Conservation (phyloP, 2,888 invertebrate genomes). For the Tachystola acroxantha region DNA sequence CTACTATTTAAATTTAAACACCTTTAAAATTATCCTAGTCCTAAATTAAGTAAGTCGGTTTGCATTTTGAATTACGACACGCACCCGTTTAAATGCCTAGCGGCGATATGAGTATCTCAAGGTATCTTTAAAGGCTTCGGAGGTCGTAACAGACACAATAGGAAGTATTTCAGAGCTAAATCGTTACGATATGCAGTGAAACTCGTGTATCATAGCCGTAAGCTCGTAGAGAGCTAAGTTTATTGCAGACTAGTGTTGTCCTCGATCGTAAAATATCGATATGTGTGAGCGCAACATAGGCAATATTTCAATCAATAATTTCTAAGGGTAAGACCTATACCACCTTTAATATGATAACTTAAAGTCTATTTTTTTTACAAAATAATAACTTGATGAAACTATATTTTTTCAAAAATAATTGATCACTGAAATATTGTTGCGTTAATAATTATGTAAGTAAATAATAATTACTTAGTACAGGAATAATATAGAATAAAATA, state of each 20-base stretch:
- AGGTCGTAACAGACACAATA: slow-evolving; percentile 1
- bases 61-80: background rate
- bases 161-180: slow-evolving; percentile 10
- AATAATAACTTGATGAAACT: no score
- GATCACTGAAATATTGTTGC: no score
- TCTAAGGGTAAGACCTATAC: background rate
- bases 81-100: background rate
- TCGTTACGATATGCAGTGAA: slow-evolving; percentile 3
- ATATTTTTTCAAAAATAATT: no score
- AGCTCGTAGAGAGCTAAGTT: slow-evolving; percentile 20
- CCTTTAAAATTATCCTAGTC: no score
- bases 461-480: no score
- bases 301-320: slow-evolving; percentile 10
- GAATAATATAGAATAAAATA: no score
- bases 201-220: slow-evolving; percentile 12
- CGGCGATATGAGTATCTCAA: background rate
- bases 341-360: no score
- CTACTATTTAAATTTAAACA: no score
- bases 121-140: slow-evolving; percentile 3
- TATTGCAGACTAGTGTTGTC: slow-evolving; percentile 14
- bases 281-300: slow-evolving; percentile 11
- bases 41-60: no score
- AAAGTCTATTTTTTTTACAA: no score
- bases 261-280: slow-evolving; percentile 14
- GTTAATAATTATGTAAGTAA: no score